A percentile compares a stretch with the other conserved stretches of the same genome.
phyloP scores from a whole-genome alignment of 2,888 invertebrate genomes.

The Biston stratarius region DNA sequence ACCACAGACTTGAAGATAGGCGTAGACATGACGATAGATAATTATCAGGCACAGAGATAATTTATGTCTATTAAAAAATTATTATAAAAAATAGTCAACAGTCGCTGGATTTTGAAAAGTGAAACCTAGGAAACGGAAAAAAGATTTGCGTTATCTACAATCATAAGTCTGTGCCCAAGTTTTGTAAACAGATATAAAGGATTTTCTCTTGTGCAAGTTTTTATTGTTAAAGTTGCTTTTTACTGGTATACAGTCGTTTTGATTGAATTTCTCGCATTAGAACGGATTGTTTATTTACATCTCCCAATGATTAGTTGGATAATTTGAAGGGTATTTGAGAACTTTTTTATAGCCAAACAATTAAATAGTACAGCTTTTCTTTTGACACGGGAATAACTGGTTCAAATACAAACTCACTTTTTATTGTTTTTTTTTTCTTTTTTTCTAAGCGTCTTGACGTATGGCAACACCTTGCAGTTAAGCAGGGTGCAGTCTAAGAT shows the following conservation, averaged over 20 bases:
- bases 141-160: not conserved
- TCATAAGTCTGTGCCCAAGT: conserved; percentile 33
- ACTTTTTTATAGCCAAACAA: not conserved
- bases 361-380: too few species aligned
- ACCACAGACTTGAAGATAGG: conserved; percentile 3
- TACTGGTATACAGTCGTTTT: conserved; percentile 33
- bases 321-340: not conserved
- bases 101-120: too few species aligned
- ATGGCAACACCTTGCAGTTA: too few species aligned
- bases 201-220: conserved; percentile 41
- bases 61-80: too few species aligned
- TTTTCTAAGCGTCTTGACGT: too few species aligned
- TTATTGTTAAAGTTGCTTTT: conserved; percentile 50
- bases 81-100: too few species aligned
- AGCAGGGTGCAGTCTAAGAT: too few species aligned
- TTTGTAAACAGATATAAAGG: conserved; percentile 57
- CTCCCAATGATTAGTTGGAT: conserved; percentile 12
- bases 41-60: not conserved
- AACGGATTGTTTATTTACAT: conserved; percentile 20
- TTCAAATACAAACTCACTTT: too few species aligned
- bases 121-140: not conserved
- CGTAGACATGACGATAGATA: not conserved
- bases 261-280: conserved; percentile 40
- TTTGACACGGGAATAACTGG: too few species aligned
- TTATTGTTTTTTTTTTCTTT: too few species aligned